Percentiles rank a stretch among this genome's conserved stretches.
Conservation (phyloP, 1,140 invertebrate species). For the Armadillidium nasatum region DNA sequence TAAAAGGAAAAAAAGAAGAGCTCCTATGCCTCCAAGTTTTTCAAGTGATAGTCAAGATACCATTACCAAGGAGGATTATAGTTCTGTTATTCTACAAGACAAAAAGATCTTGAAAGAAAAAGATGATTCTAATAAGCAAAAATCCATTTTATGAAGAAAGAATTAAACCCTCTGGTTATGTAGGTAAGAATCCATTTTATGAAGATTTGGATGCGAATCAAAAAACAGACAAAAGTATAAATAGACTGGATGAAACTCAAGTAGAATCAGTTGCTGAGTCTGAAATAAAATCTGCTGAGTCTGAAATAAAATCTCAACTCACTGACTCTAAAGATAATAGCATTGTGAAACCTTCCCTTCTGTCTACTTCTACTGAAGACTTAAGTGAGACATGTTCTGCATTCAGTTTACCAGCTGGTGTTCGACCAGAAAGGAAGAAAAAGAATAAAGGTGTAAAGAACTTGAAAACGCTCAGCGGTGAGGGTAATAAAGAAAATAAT, state of each 20-base stretch:
- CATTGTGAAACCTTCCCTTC: neutral
- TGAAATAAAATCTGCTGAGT: neutral
- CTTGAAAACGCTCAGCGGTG: no score
- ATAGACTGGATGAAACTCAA: neutral
- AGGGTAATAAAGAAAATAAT: no score
- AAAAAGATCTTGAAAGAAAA: neutral
- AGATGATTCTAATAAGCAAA: neutral
- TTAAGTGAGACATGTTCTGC: neutral
- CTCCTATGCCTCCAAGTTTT: conserved; percentile 41
- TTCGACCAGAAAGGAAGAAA: neutral
- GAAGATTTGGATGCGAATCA: conserved; percentile 26
- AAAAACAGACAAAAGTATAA: neutral
- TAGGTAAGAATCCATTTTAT: conserved; percentile 42
- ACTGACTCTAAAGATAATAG: neutral
- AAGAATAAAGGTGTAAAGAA: neutral
- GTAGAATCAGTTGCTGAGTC: neutral
- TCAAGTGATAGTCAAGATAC: neutral
- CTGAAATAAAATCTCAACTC: neutral
- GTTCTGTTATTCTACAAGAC: neutral
- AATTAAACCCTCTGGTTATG: conserved; percentile 25
- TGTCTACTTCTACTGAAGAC: neutral
- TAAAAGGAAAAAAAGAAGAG: conserved; percentile 36
- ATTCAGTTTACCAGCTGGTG: neutral
- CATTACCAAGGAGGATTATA: conserved; percentile 19
- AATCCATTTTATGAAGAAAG: conserved; percentile 36